A percentile compares a stretch with the other conserved stretches of the same genome.
Evolutionary conservation across 2,888 invertebrate species (phyloP).

Genomic region (Zygogramma bicolorata): DNA sequence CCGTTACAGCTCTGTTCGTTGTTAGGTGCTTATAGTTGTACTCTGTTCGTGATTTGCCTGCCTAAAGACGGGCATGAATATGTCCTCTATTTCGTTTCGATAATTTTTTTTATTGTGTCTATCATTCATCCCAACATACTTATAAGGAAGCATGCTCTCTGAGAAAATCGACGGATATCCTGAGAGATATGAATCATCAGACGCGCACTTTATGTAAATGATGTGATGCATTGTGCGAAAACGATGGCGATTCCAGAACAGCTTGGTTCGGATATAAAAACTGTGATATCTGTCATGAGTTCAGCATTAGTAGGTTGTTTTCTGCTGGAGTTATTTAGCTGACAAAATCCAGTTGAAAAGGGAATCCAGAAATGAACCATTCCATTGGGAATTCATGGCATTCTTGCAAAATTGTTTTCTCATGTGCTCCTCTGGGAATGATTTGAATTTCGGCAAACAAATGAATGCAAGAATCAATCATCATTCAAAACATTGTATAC

Average conservation of each 20-base stretch:
- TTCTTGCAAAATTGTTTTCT: too few relatives aligned
- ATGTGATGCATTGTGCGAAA: neutral
- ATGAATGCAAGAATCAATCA: too few relatives aligned
- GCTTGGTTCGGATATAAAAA: too few relatives aligned
- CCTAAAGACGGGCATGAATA: constrained; percentile 32
- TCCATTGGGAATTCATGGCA: too few relatives aligned
- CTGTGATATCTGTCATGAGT: too few relatives aligned
- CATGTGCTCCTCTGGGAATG: too few relatives aligned
- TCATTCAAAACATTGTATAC: too few relatives aligned
- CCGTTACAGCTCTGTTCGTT: neutral
- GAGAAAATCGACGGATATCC: constrained; percentile 3
- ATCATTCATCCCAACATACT: neutral
- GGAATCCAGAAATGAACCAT: too few relatives aligned
- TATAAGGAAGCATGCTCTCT: constrained; percentile 5
- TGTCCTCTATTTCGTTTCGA: neutral
- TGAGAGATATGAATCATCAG: constrained; percentile 9
- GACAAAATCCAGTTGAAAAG: too few relatives aligned
- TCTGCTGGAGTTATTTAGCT: too few relatives aligned
- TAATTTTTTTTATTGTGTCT: neutral
- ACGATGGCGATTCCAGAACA: neutral
- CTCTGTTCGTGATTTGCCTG: constrained; percentile 37
- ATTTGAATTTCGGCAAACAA: too few relatives aligned
- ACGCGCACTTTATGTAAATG: constrained; percentile 5
- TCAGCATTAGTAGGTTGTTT: too few relatives aligned
- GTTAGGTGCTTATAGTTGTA: constrained; percentile 22